Evolutionary conservation across 2,797 vertebrate species (phyloP).

Genomic region (Danio choprae): DNA sequence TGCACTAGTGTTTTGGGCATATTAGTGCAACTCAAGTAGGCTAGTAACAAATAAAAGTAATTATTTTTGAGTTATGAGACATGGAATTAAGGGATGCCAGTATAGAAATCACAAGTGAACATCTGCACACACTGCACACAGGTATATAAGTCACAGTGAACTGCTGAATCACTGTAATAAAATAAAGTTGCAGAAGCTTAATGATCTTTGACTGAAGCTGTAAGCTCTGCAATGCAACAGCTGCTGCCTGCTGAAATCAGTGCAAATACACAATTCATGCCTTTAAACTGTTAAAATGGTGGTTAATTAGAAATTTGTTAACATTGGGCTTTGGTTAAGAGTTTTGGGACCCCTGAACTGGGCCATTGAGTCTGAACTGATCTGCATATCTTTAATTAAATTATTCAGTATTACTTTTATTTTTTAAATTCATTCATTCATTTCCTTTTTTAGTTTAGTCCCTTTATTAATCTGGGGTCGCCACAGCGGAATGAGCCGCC

Average conservation of each 20-base stretch:
- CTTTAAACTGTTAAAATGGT: conserved; percentile 7
- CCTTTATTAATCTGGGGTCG: too few species aligned
- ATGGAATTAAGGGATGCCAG: neutral
- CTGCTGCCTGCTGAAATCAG: conserved; percentile 4
- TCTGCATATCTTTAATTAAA: too few species aligned
- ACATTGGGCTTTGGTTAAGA: neutral
- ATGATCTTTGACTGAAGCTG: neutral
- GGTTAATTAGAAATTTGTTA: neutral
- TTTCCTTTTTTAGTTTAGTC: too few species aligned
- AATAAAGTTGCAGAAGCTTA: conserved; percentile 1
- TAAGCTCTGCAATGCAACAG: neutral
- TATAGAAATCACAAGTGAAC: neutral
- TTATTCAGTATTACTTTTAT: too few species aligned
- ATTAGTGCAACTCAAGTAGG: neutral
- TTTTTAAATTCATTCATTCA: too few species aligned
- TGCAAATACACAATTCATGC: neutral
- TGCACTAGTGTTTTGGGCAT: neutral
- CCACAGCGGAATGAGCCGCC: too few species aligned
- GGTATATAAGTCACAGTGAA: neutral
- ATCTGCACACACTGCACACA: neutral
- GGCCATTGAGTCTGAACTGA: neutral
- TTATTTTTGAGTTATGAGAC: neutral
- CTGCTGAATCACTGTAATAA: conserved; percentile 8
- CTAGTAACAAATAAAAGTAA: neutral
- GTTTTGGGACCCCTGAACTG: neutral